Base-by-base conservation (phyloP, 2,797 vertebrate genomes). In the Ctenochaetus hawaiiensis region DNA sequence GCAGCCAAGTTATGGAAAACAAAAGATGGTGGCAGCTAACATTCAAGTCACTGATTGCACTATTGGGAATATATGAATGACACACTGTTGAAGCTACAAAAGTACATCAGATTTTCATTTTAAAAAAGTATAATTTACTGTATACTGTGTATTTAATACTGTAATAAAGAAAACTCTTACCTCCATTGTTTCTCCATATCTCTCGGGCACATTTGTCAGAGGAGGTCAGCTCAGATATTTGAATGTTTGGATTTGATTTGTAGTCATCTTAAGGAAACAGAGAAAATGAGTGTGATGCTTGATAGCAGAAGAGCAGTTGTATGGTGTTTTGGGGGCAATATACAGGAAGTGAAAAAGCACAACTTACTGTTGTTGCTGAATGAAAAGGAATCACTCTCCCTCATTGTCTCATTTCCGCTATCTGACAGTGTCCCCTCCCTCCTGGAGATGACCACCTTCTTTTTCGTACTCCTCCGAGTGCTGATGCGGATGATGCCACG, bases 401-500 rank as follows among this genome's bases (percentile, higher is more conserved):
- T 94, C 97, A 98, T 98, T 0, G 97, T 98, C 82, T 98, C 97
- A 0, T 98, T 97, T 1, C 97, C 97, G 1, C 97, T 98, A 92
- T 98, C 97, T 0, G 97, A 97, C 5, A 93, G 93, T 0, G 91
- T 96, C 76, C 93, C 91, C 81, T 89, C 88, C 2, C 76, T 75
- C 78, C 77, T 82, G 43, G 78, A 78, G 18, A 34, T 6, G 4
- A 18, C 34, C 0, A 83, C 85, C 45, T 72, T 82, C 74, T 44
- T 92, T 86, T 94, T 95, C 0, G 94, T 85, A 79, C 94, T 96
- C 74, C 96, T 98, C 0, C 98, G 95, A 0, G 98, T 99, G 91
- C 98, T 99, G 89, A 99, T 98, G 66, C 98, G 97, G 58, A 99
- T 97, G 87, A 99, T 98, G 81, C 97, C 98, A 0, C 96, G 95